These are phyloP conservation scores for Tinea semifulvella DNA, from an alignment of 2,888 invertebrate species.

Conservation along the genomic window DNA sequence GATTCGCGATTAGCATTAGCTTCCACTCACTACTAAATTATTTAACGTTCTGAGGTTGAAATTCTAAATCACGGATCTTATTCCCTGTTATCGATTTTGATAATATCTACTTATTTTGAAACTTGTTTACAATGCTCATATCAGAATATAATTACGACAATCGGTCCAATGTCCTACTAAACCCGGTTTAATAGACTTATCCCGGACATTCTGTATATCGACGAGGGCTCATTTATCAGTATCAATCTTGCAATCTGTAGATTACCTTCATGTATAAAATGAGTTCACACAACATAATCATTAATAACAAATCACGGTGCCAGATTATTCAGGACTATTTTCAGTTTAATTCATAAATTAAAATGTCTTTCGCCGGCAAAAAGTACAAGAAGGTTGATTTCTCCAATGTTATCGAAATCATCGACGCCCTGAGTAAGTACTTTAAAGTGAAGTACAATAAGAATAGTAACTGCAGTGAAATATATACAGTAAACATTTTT, in stretches of 20 bases:
- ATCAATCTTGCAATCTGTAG: conserved; percentile 1
- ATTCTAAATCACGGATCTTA: background rate
- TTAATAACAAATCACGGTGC: conserved; percentile 2
- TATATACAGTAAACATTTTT: too few species aligned
- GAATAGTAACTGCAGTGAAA: too few species aligned
- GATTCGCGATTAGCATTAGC: too few species aligned
- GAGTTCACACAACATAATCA: background rate
- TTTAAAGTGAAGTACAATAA: too few species aligned
- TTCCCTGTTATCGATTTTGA: background rate
- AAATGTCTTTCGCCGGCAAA: conserved; percentile 21
- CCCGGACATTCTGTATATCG: background rate
- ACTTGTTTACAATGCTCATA: background rate
- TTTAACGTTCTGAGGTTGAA: too few species aligned
- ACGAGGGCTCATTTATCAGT: background rate
- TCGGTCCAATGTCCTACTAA: conserved; percentile 5
- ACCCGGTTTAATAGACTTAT: background rate
- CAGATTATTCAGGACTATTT: too few species aligned
- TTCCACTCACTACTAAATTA: too few species aligned
- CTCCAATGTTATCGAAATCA: conserved; percentile 18
- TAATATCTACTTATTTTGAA: background rate
- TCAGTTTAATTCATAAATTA: background rate
- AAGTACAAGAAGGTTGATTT: conserved; percentile 20
- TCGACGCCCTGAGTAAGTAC: conserved; percentile 20
- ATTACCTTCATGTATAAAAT: conserved; percentile 4
- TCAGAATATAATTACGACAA: background rate